A percentile compares a stretch with the other conserved stretches of the same genome.
These are phyloP conservation scores for Oreamnos americanus DNA, from an alignment of 2,113 vertebrate species.

Conservation along the genomic window DNA sequence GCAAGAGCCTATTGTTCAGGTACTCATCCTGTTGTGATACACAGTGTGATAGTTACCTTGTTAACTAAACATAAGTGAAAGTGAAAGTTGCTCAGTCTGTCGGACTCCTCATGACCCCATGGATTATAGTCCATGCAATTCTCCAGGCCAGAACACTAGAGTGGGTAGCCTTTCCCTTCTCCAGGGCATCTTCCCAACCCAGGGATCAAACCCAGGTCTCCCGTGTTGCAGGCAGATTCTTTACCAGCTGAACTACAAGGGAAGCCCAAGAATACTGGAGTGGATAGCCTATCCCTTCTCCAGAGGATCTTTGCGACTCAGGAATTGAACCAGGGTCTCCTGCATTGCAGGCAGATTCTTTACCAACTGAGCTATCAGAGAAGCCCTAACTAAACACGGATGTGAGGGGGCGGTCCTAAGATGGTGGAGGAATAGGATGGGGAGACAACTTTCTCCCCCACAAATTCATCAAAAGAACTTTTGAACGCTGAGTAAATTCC, in stretches of 20 bases:
- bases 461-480: too few species aligned
- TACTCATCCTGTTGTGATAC: neutral
- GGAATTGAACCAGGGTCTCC: neutral
- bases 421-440: too few species aligned
- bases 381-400: neutral
- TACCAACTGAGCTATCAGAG: neutral
- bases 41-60: neutral
- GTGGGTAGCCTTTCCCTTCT: neutral
- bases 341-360: neutral
- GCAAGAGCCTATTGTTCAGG: neutral
- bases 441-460: too few species aligned
- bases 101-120: neutral
- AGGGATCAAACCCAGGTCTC: neutral
- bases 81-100: neutral
- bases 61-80: neutral
- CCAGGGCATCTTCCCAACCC: neutral
- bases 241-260: neutral
- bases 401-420: too few species aligned
- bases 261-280: neutral
- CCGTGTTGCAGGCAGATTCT: neutral
- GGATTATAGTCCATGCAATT: neutral
- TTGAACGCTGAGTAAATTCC: too few species aligned
- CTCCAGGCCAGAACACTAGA: neutral
- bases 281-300: neutral
- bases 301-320: accelerated